phyloP scores from a whole-genome alignment of 2,797 vertebrate genomes.

The Clamator glandarius region DNA sequence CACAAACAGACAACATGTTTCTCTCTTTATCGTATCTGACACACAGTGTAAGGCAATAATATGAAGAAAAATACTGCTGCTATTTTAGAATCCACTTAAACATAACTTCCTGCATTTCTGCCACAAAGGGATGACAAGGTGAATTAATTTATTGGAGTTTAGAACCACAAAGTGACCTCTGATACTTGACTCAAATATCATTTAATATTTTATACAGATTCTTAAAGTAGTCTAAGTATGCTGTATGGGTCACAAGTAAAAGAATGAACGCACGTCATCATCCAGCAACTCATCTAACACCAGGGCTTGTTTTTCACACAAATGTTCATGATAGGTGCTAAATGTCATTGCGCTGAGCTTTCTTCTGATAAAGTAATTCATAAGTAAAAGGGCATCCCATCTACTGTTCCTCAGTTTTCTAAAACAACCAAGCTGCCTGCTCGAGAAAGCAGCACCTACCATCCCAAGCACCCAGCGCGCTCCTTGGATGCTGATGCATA shows the following conservation, averaged over 20 bases:
- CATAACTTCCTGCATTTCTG: constrained; percentile 7
- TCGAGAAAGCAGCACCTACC: neutral
- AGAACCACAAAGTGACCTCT: neutral
- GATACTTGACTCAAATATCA: neutral
- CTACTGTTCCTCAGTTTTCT: rapidly evolving
- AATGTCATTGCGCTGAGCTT: neutral
- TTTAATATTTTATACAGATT: neutral
- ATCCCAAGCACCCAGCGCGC: rapidly evolving
- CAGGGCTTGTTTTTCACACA: neutral
- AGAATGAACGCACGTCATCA: rapidly evolving
- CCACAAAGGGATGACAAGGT: constrained; percentile 3
- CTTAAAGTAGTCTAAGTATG: neutral
- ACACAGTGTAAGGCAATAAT: neutral
- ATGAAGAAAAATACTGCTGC: neutral
- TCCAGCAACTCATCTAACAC: neutral
- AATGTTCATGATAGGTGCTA: neutral
- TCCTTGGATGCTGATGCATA: rapidly evolving
- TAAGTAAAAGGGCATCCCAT: neutral
- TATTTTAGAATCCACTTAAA: constrained; percentile 51
- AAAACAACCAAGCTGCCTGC: neutral
- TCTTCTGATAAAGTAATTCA: neutral
- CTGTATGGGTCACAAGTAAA: neutral
- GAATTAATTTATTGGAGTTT: constrained; percentile 21
- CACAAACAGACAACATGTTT: neutral
- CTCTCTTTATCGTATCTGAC: constrained; percentile 38